Evolutionary conservation across 2,888 invertebrate genomes (phyloP).

Genomic region (Patella ulyssiponensis): DNA sequence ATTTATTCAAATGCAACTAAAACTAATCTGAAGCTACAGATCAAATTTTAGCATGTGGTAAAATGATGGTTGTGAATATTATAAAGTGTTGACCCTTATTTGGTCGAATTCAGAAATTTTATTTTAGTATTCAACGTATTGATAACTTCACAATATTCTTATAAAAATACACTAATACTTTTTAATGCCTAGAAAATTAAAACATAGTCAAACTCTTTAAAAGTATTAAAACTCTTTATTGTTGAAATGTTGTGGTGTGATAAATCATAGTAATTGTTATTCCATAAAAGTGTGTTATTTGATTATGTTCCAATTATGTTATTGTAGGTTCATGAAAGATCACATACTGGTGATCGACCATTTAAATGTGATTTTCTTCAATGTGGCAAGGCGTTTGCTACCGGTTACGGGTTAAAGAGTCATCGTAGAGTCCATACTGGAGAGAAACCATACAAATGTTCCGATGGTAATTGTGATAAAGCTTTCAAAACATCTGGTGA

Average conservation of each 20-base stretch:
- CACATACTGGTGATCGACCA: conserved; percentile 73
- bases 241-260: not conserved
- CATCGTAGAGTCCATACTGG: conserved; percentile 78
- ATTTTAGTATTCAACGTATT: no score
- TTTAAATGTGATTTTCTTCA: conserved; percentile 70
- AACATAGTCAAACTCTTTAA: not conserved
- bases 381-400: conserved; percentile 73
- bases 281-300: no score
- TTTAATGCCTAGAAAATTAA: not conserved
- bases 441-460: conserved; percentile 77
- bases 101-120: no score
- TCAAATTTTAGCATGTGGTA: no score
- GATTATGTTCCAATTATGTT: not conserved
- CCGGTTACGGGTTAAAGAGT: conserved; percentile 76
- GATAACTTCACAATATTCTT: not conserved
- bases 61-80: no score
- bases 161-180: conserved; percentile 5
- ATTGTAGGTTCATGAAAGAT: conserved; percentile 72
- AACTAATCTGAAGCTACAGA: no score
- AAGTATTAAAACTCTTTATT: not conserved
- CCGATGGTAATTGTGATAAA: conserved; percentile 74
- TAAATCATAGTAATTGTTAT: no score
- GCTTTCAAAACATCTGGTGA: conserved; percentile 78
- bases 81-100: no score
- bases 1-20: no score